A percentile compares a stretch with the other conserved stretches of the same genome.
Evolutionary conservation across 2,797 vertebrate genomes (phyloP).

Genomic region (Myoxocephalus aenaeus): DNA sequence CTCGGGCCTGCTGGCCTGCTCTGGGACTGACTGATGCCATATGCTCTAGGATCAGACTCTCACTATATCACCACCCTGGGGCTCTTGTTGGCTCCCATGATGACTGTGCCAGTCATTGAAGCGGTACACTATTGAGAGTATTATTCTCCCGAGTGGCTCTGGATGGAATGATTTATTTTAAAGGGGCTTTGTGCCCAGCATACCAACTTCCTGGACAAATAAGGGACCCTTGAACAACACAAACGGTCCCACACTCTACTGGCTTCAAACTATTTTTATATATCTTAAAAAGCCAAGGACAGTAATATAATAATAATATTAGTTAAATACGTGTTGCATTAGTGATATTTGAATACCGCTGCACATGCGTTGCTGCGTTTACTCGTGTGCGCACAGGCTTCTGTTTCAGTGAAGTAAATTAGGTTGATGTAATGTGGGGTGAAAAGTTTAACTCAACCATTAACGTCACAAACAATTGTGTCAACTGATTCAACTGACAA

Average conservation of each 20-base stretch:
- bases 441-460: neutral
- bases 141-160: constrained; percentile 61
- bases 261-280: constrained; percentile 3
- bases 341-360: no score
- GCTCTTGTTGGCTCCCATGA: constrained; percentile 50
- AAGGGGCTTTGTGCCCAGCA: constrained; percentile 50
- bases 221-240: constrained; percentile 16
- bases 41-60: constrained; percentile 65
- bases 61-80: constrained; percentile 60
- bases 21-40: constrained; percentile 45
- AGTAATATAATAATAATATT: no score
- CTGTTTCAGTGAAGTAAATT: neutral
- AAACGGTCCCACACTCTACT: constrained; percentile 23
- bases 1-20: constrained; percentile 18
- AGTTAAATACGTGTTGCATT: no score
- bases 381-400: no score
- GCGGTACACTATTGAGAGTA: constrained; percentile 36
- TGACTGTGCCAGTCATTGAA: constrained; percentile 51
- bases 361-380: no score
- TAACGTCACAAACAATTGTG: neutral
- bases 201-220: constrained; percentile 58
- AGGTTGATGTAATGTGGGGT: neutral
- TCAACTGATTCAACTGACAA: neutral
- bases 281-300: no score
- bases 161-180: constrained; percentile 51